phyloP scores from a whole-genome alignment of 2,888 invertebrate species.

The Proisotoma minuta region DNA sequence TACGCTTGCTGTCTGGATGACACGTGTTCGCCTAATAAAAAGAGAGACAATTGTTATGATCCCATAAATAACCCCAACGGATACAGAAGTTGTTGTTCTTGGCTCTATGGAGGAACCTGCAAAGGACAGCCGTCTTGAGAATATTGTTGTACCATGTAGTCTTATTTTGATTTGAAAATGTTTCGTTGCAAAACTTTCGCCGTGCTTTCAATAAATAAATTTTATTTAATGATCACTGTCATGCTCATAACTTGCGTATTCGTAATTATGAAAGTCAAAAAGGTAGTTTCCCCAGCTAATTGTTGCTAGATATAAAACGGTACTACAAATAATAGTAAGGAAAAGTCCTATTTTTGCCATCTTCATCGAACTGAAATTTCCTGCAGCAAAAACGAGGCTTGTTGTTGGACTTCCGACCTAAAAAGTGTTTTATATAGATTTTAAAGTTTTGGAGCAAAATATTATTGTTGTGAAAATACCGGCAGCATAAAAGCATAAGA shows the following conservation, averaged over 20 bases:
- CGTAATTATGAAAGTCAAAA: slow-evolving; percentile 35
- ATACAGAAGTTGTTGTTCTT: too few species aligned
- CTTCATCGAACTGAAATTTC: slow-evolving; percentile 52
- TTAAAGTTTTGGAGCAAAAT: not conserved
- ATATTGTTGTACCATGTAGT: too few species aligned
- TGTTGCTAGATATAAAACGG: slow-evolving; percentile 35
- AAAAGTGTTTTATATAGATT: slow-evolving; percentile 52
- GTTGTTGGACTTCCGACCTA: slow-evolving; percentile 96
- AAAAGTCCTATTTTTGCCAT: slow-evolving; percentile 43
- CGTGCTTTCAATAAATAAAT: too few species aligned
- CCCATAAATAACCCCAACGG: too few species aligned
- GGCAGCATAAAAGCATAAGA: slow-evolving; percentile 71
- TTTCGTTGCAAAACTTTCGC: too few species aligned
- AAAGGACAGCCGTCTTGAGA: too few species aligned
- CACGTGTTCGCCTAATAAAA: too few species aligned
- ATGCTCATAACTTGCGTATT: slow-evolving; percentile 20
- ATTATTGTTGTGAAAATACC: slow-evolving; percentile 16
- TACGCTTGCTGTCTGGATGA: too few species aligned
- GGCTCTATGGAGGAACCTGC: too few species aligned
- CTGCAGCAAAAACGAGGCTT: slow-evolving; percentile 77
- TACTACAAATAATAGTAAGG: slow-evolving; percentile 39
- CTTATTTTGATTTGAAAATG: too few species aligned
- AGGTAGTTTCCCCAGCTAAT: slow-evolving; percentile 38
- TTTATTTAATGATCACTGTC: too few species aligned
- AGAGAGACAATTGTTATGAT: too few species aligned